Percentiles rank a stretch among this genome's conserved stretches.
Conservation (phyloP, 1,140 invertebrate species). For the Drosophila rhopaloa region DNA sequence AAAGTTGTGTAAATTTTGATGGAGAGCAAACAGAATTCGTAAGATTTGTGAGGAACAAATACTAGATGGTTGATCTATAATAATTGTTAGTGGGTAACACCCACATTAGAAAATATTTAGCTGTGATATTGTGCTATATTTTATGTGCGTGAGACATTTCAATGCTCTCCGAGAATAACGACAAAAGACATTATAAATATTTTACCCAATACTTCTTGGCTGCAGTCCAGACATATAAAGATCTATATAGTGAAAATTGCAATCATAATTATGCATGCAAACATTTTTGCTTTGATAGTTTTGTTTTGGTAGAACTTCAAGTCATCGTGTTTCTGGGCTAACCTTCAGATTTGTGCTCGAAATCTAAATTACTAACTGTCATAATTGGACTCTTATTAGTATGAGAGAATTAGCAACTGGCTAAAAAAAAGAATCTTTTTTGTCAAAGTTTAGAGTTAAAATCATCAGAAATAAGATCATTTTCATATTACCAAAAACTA, state of each 20-base stretch:
- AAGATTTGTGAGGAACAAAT: conserved; percentile 32
- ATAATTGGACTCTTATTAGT: background rate
- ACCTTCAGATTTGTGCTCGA: background rate
- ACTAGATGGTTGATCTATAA: conserved; percentile 19
- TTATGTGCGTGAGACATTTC: conserved; percentile 28
- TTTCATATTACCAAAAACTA: too few relatives aligned
- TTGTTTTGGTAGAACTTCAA: conserved; percentile 13
- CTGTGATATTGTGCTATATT: conserved; percentile 5
- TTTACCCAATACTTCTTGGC: conserved; percentile 14
- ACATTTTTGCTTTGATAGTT: background rate
- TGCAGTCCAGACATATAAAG: conserved; percentile 12
- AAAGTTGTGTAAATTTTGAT: conserved; percentile 37
- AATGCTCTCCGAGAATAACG: conserved; percentile 27
- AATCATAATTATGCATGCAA: conserved; percentile 9
- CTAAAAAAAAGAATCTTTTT: too few relatives aligned
- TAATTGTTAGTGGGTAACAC: conserved; percentile 11
- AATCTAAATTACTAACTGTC: background rate
- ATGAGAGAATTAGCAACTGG: too few relatives aligned
- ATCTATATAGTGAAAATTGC: conserved; percentile 2
- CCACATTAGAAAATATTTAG: conserved; percentile 6
- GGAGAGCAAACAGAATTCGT: conserved; percentile 23
- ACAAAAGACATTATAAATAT: conserved; percentile 18
- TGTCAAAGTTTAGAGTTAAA: too few relatives aligned
- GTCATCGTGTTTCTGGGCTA: conserved; percentile 8
- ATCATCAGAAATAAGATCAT: too few relatives aligned